Conservation (phyloP, 1,140 invertebrate species). For the Archegozetes longisetosus region DNA sequence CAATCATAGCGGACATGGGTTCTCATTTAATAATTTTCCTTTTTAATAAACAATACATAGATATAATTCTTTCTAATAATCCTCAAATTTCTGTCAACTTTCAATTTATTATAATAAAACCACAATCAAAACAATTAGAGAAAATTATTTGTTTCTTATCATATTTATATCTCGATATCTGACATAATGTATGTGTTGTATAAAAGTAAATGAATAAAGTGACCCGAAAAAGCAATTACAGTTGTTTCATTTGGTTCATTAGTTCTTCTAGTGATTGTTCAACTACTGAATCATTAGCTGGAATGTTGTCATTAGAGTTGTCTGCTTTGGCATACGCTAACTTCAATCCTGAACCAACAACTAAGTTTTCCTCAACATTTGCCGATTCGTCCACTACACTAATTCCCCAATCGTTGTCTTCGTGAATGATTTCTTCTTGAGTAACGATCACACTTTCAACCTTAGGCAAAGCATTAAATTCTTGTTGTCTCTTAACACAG, state of each 20-base stretch:
- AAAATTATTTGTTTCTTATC: too few relatives aligned
- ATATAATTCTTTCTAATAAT: too few relatives aligned
- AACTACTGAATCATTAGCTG: slow-evolving; percentile 20
- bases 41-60: too few relatives aligned
- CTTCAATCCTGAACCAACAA: slow-evolving; percentile 40
- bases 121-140: too few relatives aligned
- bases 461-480: slow-evolving; percentile 32
- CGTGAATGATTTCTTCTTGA: slow-evolving; percentile 47
- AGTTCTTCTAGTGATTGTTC: slow-evolving; percentile 60
- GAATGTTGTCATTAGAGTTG: slow-evolving; percentile 24
- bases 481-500: slow-evolving; percentile 57
- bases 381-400: slow-evolving; percentile 49
- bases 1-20: background rate
- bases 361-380: slow-evolving; percentile 29
- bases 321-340: slow-evolving; percentile 39
- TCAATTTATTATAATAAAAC: too few relatives aligned
- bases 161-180: too few relatives aligned
- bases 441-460: slow-evolving; percentile 33
- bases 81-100: too few relatives aligned
- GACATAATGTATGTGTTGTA: too few relatives aligned
- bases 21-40: background rate
- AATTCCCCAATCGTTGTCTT: slow-evolving; percentile 81
- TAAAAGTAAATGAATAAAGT: too few relatives aligned
- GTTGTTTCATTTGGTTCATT: slow-evolving; percentile 73
- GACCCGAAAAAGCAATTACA: too few relatives aligned